Percentiles rank a stretch among this genome's conserved stretches.
Evolutionary conservation across 2,797 vertebrate species (phyloP).

Genomic region (Ctenopoma kingsleyae): DNA sequence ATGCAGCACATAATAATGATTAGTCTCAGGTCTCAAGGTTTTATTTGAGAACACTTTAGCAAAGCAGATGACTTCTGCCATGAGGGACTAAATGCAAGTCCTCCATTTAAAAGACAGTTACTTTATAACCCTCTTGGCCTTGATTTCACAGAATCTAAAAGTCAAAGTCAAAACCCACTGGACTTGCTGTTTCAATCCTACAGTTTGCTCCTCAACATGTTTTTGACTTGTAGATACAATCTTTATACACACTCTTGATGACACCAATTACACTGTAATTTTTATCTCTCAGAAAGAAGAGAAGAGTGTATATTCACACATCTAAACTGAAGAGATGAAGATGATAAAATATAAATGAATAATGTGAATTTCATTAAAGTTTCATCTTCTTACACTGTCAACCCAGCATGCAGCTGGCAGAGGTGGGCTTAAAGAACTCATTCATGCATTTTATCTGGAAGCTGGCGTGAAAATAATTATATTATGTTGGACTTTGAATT

Average conservation of each 20-base stretch:
- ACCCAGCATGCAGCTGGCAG: not conserved
- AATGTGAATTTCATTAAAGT: not conserved
- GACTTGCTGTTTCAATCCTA: not conserved
- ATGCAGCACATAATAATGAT: not conserved
- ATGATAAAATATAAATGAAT: slow-evolving; percentile 4
- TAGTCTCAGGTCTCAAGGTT: not conserved
- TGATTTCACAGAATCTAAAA: not conserved
- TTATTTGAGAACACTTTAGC: not conserved
- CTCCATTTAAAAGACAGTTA: not conserved
- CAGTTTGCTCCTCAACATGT: not conserved
- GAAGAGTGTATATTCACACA: not conserved
- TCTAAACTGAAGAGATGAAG: not conserved
- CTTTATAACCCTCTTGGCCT: not conserved
- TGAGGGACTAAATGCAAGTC: not conserved
- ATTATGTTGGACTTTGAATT: slow-evolving; percentile 5
- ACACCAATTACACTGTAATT: not conserved
- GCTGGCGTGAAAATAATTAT: slow-evolving; percentile 15
- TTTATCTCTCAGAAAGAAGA: not conserved
- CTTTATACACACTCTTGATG: not conserved
- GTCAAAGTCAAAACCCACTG: not conserved
- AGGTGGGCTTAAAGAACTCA: not conserved
- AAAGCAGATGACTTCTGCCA: not conserved
- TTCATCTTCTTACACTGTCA: not conserved
- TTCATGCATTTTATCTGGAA: slow-evolving; percentile 4
- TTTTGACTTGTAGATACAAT: slow-evolving; percentile 7